Evolutionary conservation across 2,113 vertebrate species (phyloP).

Genomic region (Equus przewalskii): DNA sequence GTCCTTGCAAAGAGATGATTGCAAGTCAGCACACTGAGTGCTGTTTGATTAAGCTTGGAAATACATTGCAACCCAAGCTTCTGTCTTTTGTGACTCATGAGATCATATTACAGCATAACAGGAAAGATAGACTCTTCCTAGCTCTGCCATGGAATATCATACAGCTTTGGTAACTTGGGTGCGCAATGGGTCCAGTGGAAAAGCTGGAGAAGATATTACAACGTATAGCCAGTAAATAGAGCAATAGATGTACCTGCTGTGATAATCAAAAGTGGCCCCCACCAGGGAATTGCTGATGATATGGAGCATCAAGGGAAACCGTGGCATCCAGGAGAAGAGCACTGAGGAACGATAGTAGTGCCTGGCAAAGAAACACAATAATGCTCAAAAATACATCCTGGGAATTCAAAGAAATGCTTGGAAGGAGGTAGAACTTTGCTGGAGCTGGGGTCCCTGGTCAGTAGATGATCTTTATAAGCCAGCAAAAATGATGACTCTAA

Average conservation of each 20-base stretch:
- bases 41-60: not conserved
- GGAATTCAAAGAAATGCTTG: not conserved
- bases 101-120: not conserved
- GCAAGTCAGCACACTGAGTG: not conserved
- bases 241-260: not conserved
- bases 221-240: not conserved
- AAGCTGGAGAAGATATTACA: not conserved
- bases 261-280: not conserved
- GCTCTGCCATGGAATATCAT: not conserved
- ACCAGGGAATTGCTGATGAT: not conserved
- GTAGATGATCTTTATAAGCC: not conserved
- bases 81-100: not conserved
- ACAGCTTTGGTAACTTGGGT: not conserved
- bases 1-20: not conserved
- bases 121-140: not conserved
- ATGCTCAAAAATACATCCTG: rapidly evolving
- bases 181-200: not conserved
- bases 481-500: not conserved
- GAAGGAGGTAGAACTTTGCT: not conserved
- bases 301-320: not conserved
- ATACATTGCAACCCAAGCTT: not conserved
- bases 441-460: not conserved
- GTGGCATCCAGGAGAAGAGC: not conserved
- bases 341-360: not conserved
- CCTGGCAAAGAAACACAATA: not conserved